Conservation (phyloP, 2,888 invertebrate species). For the Sinopyrophorus schimmeli region DNA sequence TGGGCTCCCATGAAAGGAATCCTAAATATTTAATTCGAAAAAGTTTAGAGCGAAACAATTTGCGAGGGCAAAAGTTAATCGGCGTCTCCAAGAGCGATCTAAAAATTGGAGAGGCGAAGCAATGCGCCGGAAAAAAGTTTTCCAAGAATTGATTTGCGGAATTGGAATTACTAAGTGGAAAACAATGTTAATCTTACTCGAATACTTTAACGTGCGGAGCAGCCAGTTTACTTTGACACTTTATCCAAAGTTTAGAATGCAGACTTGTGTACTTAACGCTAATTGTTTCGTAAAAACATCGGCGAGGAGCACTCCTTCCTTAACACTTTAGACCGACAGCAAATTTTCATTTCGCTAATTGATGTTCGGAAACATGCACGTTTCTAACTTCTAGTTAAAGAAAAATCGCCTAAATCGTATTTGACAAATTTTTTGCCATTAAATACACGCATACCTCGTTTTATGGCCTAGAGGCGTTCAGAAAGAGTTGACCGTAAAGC, state of each 20-base stretch:
- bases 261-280: conserved; percentile 23
- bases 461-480: no score
- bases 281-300: conserved; percentile 26
- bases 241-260: conserved; percentile 23
- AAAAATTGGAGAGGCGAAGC: conserved; percentile 34
- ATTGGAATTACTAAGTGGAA: conserved; percentile 41
- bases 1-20: conserved; percentile 12
- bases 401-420: no score
- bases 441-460: no score
- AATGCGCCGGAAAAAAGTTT: conserved; percentile 36
- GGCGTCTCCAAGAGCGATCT: conserved; percentile 30
- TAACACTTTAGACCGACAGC: conserved; percentile 11
- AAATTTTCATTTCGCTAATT: conserved; percentile 23
- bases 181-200: conserved; percentile 40
- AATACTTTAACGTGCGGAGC: conserved; percentile 21
- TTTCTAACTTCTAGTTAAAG: no score
- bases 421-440: no score
- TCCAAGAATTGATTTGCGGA: conserved; percentile 35
- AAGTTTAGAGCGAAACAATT: conserved; percentile 23
- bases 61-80: conserved; percentile 31
- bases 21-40: conserved; percentile 24
- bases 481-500: no score
- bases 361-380: no score
- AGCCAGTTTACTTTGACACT: conserved; percentile 29
- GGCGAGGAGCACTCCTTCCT: no score